These are phyloP conservation scores for Hydropotes inermis DNA, from an alignment of 2,113 vertebrate species.

Conservation along the genomic window DNA sequence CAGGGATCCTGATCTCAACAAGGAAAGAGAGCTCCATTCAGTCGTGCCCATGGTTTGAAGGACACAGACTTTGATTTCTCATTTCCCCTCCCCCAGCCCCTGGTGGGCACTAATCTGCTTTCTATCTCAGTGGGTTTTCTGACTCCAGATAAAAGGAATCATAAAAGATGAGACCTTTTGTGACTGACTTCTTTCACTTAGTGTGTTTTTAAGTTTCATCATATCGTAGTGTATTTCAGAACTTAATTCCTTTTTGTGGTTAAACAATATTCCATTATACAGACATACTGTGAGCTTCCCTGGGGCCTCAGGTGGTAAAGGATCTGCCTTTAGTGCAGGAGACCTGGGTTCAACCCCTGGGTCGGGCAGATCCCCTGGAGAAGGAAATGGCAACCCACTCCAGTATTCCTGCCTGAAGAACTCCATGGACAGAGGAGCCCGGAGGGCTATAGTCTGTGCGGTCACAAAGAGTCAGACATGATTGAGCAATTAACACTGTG, in stretches of 20 bases:
- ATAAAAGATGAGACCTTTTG: neutral
- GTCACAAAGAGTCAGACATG: neutral
- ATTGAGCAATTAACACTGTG: neutral
- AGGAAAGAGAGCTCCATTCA: neutral
- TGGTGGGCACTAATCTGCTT: neutral
- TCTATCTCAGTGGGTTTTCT: neutral
- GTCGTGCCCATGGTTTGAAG: neutral
- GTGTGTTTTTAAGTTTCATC: neutral
- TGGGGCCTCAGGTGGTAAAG: neutral
- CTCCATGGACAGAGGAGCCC: neutral
- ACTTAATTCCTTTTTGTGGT: neutral
- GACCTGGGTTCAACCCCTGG: neutral
- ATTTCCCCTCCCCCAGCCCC: neutral
- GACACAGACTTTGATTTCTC: neutral
- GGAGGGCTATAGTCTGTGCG: neutral
- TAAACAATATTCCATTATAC: neutral
- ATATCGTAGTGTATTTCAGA: neutral
- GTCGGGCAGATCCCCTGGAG: neutral
- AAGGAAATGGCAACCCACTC: neutral
- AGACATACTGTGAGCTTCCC: neutral
- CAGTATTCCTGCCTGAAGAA: neutral
- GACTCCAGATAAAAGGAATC: neutral
- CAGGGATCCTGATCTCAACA: neutral
- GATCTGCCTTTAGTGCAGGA: neutral
- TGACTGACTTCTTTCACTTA: neutral